A percentile compares a stretch with the other conserved stretches of the same genome.
Evolutionary conservation across 1,140 invertebrate genomes (phyloP).

Genomic region (Acromyrmex heyeri): DNA sequence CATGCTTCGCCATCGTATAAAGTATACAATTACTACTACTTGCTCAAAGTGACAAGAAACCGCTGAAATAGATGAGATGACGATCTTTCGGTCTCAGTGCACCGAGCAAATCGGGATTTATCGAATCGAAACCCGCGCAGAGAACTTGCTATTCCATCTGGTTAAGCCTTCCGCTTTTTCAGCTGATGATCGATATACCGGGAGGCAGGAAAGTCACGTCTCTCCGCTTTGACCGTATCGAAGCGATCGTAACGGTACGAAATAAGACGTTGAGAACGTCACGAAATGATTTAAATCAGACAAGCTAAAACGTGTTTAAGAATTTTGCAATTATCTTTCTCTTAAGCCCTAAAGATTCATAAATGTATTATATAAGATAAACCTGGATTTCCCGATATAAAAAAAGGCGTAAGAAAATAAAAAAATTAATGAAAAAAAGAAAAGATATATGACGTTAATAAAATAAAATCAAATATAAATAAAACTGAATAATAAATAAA

Average conservation of each 20-base stretch:
- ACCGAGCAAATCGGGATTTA: constrained; percentile 32
- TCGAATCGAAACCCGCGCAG: constrained; percentile 69
- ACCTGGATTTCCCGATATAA: not conserved
- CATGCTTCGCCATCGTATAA: constrained; percentile 13
- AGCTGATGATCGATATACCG: constrained; percentile 43
- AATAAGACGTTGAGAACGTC: constrained; percentile 18
- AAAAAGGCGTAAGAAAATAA: not conserved
- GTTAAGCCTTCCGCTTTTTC: constrained; percentile 68
- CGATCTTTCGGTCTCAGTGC: constrained; percentile 35
- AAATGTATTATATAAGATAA: not conserved
- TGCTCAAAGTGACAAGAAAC: constrained; percentile 1
- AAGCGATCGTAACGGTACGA: constrained; percentile 3
- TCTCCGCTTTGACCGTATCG: constrained; percentile 21
- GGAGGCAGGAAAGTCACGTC: constrained; percentile 32
- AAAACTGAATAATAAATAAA: not conserved
- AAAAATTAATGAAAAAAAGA: not conserved
- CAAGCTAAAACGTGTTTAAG: not conserved
- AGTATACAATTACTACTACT: not conserved
- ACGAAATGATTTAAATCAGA: constrained; percentile 4
- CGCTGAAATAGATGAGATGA: constrained; percentile 33
- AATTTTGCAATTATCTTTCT: not conserved
- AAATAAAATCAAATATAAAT: not conserved
- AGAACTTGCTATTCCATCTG: constrained; percentile 57
- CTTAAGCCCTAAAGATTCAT: not conserved
- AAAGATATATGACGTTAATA: not conserved